These are phyloP conservation scores for Rattus norvegicus DNA, from an alignment of 2,113 vertebrate species.

Conservation along the genomic window GRCr8 NC_086034.1:18772501-18773000, in stretches of 20 bases:
- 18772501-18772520: not conserved
- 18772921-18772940: not conserved
- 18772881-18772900: not conserved
- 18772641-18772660: not conserved
- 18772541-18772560: not conserved
- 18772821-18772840: too few species aligned
- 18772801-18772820: too few species aligned
- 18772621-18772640: not conserved
- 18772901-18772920: not conserved
- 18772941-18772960: not conserved
- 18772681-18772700: not conserved
- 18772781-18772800: too few species aligned
- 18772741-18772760: slow-evolving; percentile 22
- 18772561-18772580: not conserved
- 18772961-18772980: not conserved
- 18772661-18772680: not conserved
- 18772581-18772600: not conserved
- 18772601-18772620: not conserved
- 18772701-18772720: not conserved
- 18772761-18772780: not conserved
- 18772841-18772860: not conserved
- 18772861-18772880: not conserved
- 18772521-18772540: not conserved
- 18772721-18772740: not conserved
- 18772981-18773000: not conserved